A percentile compares a stretch with the other conserved stretches of the same genome.
Evolutionary conservation across 2,888 invertebrate genomes (phyloP).

Genomic region (Tenthredo mesomela): DNA sequence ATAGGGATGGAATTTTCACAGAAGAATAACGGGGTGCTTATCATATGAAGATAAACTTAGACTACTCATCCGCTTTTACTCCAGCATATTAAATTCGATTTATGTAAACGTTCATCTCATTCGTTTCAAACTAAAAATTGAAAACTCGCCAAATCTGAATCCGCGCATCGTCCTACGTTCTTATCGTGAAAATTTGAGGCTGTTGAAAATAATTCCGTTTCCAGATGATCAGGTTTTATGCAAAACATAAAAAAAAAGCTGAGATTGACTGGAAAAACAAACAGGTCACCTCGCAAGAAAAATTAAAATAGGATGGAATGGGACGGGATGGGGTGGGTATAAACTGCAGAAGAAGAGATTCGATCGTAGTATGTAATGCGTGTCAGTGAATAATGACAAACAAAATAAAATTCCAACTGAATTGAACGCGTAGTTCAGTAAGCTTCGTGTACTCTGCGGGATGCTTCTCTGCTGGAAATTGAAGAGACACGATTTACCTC

Average conservation of each 20-base stretch:
- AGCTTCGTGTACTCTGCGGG: neutral
- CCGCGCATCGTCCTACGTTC: neutral
- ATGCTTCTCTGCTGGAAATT: slow-evolving; percentile 40
- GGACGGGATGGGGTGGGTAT: neutral
- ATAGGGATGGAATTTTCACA: neutral
- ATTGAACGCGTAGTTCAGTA: neutral
- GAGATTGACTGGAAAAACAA: neutral
- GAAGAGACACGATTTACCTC: slow-evolving; percentile 58
- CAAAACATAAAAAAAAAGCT: neutral
- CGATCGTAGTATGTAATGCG: neutral
- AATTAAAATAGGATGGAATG: neutral
- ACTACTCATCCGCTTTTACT: neutral
- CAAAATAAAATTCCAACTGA: neutral
- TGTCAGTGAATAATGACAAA: slow-evolving; percentile 5
- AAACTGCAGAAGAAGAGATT: neutral
- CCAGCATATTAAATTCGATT: neutral
- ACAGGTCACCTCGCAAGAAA: neutral
- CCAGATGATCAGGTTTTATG: neutral
- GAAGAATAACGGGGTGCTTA: too few species aligned
- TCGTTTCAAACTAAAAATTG: neutral
- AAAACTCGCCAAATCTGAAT: neutral
- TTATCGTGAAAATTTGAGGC: neutral
- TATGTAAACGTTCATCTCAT: neutral
- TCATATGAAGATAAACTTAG: neutral
- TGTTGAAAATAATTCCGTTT: neutral